phyloP scores from a whole-genome alignment of 2,888 invertebrate genomes.

The Lasioglossum oenotherae region DNA sequence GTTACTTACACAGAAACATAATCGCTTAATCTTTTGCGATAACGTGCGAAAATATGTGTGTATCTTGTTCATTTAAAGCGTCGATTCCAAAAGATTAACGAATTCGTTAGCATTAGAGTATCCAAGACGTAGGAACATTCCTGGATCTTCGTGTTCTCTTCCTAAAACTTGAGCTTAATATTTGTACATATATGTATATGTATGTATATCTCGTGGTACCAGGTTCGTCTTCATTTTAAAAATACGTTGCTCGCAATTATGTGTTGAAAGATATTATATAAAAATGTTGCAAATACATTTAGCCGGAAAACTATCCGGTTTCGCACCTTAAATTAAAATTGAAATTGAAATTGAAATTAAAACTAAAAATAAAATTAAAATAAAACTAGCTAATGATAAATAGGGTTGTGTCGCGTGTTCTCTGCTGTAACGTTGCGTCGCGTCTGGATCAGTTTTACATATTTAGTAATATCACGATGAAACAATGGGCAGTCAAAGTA shows the following conservation, averaged over 20 bases:
- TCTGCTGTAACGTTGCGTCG: too few species aligned
- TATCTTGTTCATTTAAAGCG: too few species aligned
- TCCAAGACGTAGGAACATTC: background rate
- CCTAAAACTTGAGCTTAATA: background rate
- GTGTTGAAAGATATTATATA: background rate
- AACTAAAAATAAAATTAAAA: background rate
- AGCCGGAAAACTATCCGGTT: background rate
- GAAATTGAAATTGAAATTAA: too few species aligned
- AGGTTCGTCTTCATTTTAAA: background rate
- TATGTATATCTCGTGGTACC: background rate
- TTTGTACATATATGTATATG: background rate
- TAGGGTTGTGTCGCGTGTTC: background rate
- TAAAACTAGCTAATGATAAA: background rate
- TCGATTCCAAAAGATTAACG: background rate
- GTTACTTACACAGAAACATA: background rate
- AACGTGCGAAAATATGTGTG: background rate
- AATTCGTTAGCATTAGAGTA: background rate
- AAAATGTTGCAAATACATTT: background rate
- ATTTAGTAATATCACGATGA: conserved; percentile 9
- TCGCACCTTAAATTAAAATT: background rate
- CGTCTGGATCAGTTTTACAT: background rate
- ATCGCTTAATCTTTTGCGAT: background rate
- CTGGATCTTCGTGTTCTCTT: background rate
- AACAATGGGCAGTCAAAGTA: background rate
- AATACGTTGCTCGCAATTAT: background rate